These are phyloP conservation scores for Tenebrio molitor DNA, from an alignment of 1,140 invertebrate species.

Conservation along the genomic window DNA sequence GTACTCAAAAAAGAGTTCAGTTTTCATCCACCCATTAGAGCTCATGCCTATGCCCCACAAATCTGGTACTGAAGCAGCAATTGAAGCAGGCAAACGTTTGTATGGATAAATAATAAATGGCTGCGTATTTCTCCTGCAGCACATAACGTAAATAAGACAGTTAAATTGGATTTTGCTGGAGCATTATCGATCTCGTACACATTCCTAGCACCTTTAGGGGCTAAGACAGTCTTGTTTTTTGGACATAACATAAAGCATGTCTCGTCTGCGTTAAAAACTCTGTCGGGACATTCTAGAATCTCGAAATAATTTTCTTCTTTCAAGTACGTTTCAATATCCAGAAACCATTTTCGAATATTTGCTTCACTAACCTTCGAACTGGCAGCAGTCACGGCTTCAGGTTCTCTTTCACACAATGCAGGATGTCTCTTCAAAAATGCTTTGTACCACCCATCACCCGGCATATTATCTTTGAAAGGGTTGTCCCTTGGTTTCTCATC, in stretches of 20 bases:
- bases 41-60: constrained; percentile 61
- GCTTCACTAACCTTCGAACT: constrained; percentile 60
- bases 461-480: constrained; percentile 60
- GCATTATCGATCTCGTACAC: constrained; percentile 57
- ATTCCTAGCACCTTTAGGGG: constrained; percentile 56
- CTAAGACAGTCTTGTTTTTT: constrained; percentile 56
- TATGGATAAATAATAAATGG: constrained; percentile 60
- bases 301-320: constrained; percentile 50
- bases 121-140: constrained; percentile 49
- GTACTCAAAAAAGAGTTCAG: constrained; percentile 64
- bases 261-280: constrained; percentile 64
- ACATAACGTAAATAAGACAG: constrained; percentile 56
- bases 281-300: too few species aligned
- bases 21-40: constrained; percentile 65
- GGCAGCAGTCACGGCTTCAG: constrained; percentile 52
- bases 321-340: constrained; percentile 59
- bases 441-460: constrained; percentile 61
- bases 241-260: constrained; percentile 60
- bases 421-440: constrained; percentile 61
- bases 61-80: constrained; percentile 58
- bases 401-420: constrained; percentile 49
- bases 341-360: constrained; percentile 64
- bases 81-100: constrained; percentile 53
- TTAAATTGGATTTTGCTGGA: constrained; percentile 57
- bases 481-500: constrained; percentile 50